These are phyloP conservation scores for Apostichopus parvimensis DNA, from an alignment of 35 echinoderm and acorn worm genomes.

Conservation along the genomic window DNA sequence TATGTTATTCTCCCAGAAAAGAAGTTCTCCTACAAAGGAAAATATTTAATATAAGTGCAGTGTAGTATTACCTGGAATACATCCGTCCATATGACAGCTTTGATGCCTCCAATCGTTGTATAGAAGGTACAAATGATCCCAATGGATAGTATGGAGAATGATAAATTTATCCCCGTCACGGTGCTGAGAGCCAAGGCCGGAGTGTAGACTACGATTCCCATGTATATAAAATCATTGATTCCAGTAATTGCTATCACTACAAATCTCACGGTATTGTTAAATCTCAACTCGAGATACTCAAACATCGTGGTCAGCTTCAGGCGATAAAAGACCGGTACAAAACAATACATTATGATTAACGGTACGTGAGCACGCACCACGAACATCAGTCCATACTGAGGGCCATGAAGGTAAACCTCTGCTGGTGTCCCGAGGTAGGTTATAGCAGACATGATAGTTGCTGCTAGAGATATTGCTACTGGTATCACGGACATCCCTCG, in stretches of 20 bases:
- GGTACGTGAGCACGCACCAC: neutral
- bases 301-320: slow-evolving; percentile 13
- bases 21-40: no score
- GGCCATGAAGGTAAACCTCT: slow-evolving; percentile 49
- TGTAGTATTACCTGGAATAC: slow-evolving; percentile 36
- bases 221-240: slow-evolving; percentile 25
- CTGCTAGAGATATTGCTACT: slow-evolving; percentile 21
- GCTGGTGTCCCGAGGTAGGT: slow-evolving; percentile 53
- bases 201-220: slow-evolving; percentile 36
- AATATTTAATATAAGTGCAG: no score
- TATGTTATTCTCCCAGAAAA: no score
- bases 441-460: slow-evolving; percentile 54
- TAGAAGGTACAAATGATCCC: slow-evolving; percentile 37
- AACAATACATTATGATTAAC: neutral
- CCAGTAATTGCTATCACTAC: neutral
- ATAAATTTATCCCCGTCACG: slow-evolving; percentile 1
- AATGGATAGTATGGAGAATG: slow-evolving; percentile 27
- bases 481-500: slow-evolving; percentile 46
- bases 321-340: slow-evolving; percentile 43
- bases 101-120: slow-evolving; percentile 23
- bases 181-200: slow-evolving; percentile 31
- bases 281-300: slow-evolving; percentile 38
- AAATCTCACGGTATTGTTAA: slow-evolving; percentile 19
- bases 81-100: slow-evolving; percentile 37
- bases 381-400: neutral